Conservation (phyloP, 2,888 invertebrate species). For the Elmis aenea region DNA sequence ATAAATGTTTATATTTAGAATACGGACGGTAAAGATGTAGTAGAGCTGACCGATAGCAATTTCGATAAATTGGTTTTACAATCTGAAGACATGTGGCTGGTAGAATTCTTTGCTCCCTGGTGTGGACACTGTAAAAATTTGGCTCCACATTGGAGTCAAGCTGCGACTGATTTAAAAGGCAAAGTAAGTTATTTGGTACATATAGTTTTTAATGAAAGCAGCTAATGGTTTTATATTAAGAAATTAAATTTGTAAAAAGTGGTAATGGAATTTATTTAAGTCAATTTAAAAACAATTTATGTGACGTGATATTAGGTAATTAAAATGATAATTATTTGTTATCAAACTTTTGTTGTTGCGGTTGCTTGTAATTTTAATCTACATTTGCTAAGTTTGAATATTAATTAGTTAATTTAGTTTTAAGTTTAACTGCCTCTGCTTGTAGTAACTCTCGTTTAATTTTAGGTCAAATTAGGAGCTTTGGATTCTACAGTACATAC, state of each 20-base stretch:
- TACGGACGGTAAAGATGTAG: constrained; percentile 58
- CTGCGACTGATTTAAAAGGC: constrained; percentile 91
- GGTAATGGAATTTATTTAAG: too few relatives aligned
- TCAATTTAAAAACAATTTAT: too few relatives aligned
- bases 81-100: constrained; percentile 94
- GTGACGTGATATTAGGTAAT: too few relatives aligned
- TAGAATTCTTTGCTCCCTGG: constrained; percentile 97
- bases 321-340: too few relatives aligned
- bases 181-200: constrained; percentile 59
- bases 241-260: too few relatives aligned
- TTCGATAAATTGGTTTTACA: constrained; percentile 87
- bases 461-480: constrained; percentile 81
- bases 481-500: constrained; percentile 93
- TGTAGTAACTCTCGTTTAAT: too few relatives aligned
- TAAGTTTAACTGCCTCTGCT: too few relatives aligned
- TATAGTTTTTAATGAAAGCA: constrained; percentile 2
- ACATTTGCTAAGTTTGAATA: neutral
- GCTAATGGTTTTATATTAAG: constrained; percentile 4
- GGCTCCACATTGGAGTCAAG: constrained; percentile 94
- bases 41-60: constrained; percentile 93
- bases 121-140: constrained; percentile 96
- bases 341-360: too few relatives aligned
- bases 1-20: constrained; percentile 30
- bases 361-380: too few relatives aligned
- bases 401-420: neutral